phyloP scores from a whole-genome alignment of 2,113 vertebrate species.

The Oriolus oriolus region DNA sequence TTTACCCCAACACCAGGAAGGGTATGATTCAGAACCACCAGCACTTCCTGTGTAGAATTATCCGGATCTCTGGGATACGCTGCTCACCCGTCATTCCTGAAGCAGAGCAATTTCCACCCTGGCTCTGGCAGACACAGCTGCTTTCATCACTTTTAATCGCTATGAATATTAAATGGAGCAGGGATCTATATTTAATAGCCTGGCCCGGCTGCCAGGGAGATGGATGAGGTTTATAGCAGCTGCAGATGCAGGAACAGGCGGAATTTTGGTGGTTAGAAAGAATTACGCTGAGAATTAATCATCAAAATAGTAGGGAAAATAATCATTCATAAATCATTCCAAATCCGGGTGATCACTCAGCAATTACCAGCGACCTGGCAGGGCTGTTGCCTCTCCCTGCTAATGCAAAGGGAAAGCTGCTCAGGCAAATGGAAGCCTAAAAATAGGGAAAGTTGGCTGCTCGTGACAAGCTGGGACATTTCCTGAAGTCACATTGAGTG shows the following conservation, averaged over 20 bases:
- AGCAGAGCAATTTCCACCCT: background rate
- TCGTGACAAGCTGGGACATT: background rate
- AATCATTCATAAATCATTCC: background rate
- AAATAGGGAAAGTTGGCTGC: background rate
- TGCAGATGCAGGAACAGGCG: background rate
- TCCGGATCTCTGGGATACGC: fast-evolving
- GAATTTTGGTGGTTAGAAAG: background rate
- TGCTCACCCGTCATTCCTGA: background rate
- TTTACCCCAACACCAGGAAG: background rate
- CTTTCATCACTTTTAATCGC: constrained; percentile 23
- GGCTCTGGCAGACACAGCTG: background rate
- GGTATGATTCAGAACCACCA: background rate
- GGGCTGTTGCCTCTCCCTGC: background rate
- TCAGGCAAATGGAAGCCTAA: background rate
- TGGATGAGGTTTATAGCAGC: background rate
- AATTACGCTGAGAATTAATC: constrained; percentile 8
- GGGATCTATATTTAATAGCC: constrained; percentile 45
- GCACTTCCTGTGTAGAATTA: background rate
- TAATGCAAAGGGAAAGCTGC: background rate
- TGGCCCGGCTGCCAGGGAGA: background rate
- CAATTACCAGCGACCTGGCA: background rate
- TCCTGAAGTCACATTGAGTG: background rate
- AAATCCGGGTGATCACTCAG: background rate
- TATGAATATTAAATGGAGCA: constrained; percentile 48
- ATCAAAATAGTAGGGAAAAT: background rate